Conservation (phyloP, 2,888 invertebrate species). For the Caenorhabditis virilis region DNA sequence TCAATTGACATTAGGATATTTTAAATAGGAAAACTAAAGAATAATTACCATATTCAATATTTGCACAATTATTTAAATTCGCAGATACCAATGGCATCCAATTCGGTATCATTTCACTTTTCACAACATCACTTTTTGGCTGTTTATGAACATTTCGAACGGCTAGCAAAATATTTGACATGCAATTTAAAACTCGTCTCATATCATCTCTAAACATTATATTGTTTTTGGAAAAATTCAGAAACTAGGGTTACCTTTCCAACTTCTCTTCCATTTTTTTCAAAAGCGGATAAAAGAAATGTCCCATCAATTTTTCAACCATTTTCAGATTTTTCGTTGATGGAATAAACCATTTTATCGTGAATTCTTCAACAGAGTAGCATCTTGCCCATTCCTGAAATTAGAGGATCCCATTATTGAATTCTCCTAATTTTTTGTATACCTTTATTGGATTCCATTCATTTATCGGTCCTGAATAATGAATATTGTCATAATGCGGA, state of each 20-base stretch:
- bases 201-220: slow-evolving; percentile 9
- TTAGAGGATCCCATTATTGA: background rate
- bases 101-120: background rate
- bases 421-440: background rate
- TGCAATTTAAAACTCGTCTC: background rate
- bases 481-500: no score
- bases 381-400: slow-evolving; percentile 37
- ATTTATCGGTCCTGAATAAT: slow-evolving; percentile 14
- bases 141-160: background rate
- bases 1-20: background rate
- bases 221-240: background rate
- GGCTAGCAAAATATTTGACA: background rate
- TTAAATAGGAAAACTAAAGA: no score
- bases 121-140: background rate
- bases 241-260: slow-evolving; percentile 13
- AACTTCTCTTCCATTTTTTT: slow-evolving; percentile 11
- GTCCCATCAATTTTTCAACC: slow-evolving; percentile 18
- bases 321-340: slow-evolving; percentile 13
- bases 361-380: slow-evolving; percentile 15
- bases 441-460: slow-evolving; percentile 42
- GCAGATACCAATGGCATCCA: background rate
- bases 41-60: background rate
- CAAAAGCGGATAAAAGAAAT: slow-evolving; percentile 30
- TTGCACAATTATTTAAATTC: background rate
- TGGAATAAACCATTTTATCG: slow-evolving; percentile 33